phyloP scores from a whole-genome alignment of 2,113 vertebrate genomes.

The Hiodon alosoides region DNA sequence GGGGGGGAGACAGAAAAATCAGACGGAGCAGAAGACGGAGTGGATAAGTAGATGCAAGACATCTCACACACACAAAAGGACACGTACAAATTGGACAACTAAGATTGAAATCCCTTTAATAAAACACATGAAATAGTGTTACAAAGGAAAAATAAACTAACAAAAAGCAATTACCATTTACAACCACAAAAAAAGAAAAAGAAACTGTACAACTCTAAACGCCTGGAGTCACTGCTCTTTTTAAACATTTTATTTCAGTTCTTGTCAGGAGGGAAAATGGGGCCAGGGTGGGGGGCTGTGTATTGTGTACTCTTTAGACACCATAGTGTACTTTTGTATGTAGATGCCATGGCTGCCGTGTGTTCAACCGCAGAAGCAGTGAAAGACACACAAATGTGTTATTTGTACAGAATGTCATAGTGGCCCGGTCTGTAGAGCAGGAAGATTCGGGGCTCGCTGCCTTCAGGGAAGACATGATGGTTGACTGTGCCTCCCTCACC shows the following conservation, averaged over 20 bases:
- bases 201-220: slow-evolving; percentile 72
- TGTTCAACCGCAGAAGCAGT: slow-evolving; percentile 23
- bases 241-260: slow-evolving; percentile 36
- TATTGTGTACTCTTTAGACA: slow-evolving; percentile 44
- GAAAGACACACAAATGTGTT: slow-evolving; percentile 37
- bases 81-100: slow-evolving; percentile 4
- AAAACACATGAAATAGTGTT: slow-evolving; percentile 77
- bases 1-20: too few relatives aligned
- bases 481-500: slow-evolving; percentile 86
- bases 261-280: slow-evolving; percentile 29
- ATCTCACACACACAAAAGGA: not conserved
- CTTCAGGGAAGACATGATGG: slow-evolving; percentile 86
- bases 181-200: slow-evolving; percentile 73
- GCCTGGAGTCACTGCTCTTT: slow-evolving; percentile 60
- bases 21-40: too few relatives aligned
- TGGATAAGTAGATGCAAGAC: not conserved
- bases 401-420: slow-evolving; percentile 95
- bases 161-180: slow-evolving; percentile 78
- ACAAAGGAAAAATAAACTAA: slow-evolving; percentile 66
- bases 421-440: slow-evolving; percentile 90
- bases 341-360: slow-evolving; percentile 46
- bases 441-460: slow-evolving; percentile 82
- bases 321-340: slow-evolving; percentile 49
- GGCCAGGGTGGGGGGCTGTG: slow-evolving; percentile 34
- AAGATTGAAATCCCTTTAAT: slow-evolving; percentile 82